Percentiles rank a stretch among this genome's conserved stretches.
phyloP scores from a whole-genome alignment of 2,113 vertebrate species.

The Columbina picui region DNA sequence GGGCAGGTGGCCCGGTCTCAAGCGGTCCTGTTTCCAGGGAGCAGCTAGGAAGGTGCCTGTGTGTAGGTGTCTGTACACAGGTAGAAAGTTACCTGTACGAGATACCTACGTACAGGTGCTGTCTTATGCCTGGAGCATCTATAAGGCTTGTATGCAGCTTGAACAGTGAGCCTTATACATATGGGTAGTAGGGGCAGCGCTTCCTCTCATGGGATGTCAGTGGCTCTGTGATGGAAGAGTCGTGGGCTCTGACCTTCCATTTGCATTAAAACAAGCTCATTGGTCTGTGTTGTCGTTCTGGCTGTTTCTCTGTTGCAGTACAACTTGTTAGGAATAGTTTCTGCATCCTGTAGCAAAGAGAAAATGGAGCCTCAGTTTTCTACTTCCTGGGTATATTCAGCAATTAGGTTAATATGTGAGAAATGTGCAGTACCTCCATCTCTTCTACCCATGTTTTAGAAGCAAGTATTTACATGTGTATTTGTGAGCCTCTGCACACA shows the following conservation, averaged over 20 bases:
- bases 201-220: rapidly evolving
- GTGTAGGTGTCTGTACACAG: not conserved
- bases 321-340: not conserved
- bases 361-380: not conserved
- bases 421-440: not conserved
- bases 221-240: not conserved
- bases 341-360: not conserved
- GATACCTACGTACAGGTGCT: rapidly evolving
- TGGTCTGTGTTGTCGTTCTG: not conserved
- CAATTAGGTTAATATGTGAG: not conserved
- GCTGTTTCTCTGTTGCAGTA: not conserved
- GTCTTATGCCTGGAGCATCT: not conserved
- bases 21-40: not conserved
- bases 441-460: not conserved
- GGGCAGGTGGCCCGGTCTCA: rapidly evolving
- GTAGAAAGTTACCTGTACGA: not conserved
- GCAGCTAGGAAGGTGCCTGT: not conserved
- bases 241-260: rapidly evolving
- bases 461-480: not conserved
- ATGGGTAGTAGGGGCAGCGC: not conserved
- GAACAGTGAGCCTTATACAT: rapidly evolving
- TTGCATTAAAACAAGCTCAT: not conserved
- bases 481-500: not conserved
- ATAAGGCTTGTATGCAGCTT: not conserved
- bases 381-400: not conserved